These are phyloP conservation scores for Tetramorium bicarinatum DNA, from an alignment of 2,888 invertebrate genomes.

Conservation along the genomic window DNA sequence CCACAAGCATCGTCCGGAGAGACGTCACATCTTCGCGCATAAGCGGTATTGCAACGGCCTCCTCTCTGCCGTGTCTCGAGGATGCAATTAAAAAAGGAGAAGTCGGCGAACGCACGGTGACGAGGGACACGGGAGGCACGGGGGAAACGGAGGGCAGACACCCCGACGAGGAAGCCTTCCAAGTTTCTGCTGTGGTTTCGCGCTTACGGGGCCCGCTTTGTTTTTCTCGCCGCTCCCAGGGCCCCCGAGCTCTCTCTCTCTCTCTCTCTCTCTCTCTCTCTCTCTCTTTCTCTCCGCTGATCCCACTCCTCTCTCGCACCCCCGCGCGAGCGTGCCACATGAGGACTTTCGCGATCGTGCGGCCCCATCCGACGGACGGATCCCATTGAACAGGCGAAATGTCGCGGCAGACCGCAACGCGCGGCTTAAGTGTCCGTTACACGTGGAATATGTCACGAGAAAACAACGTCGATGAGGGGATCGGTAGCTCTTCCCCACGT, in stretches of 20 bases:
- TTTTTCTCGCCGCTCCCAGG: constrained; percentile 67
- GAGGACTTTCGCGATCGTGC: constrained; percentile 32
- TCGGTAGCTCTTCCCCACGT: constrained; percentile 24
- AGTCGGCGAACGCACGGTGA: background rate
- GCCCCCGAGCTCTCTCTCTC: constrained; percentile 28
- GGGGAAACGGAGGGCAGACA: constrained; percentile 23
- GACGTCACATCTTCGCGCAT: constrained; percentile 64
- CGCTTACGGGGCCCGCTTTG: constrained; percentile 55
- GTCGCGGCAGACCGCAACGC: constrained; percentile 74
- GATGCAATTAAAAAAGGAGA: constrained; percentile 66
- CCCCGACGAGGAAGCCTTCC: constrained; percentile 68
- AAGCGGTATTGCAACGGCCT: constrained; percentile 53
- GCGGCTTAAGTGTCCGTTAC: constrained; percentile 81
- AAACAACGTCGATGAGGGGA: constrained; percentile 70
- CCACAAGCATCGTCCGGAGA: constrained; percentile 25
- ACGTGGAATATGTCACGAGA: constrained; percentile 76
- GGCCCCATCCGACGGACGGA: background rate
- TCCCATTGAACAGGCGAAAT: constrained; percentile 44
- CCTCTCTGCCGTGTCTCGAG: constrained; percentile 43
- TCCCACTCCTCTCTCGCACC: constrained; percentile 34
- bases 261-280: background rate
- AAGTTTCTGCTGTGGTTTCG: constrained; percentile 74
- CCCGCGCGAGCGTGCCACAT: background rate
- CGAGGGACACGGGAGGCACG: background rate
- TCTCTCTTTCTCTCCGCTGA: constrained; percentile 11